phyloP scores from a whole-genome alignment of 2,888 invertebrate genomes.

The Adelphocoris suturalis region DNA sequence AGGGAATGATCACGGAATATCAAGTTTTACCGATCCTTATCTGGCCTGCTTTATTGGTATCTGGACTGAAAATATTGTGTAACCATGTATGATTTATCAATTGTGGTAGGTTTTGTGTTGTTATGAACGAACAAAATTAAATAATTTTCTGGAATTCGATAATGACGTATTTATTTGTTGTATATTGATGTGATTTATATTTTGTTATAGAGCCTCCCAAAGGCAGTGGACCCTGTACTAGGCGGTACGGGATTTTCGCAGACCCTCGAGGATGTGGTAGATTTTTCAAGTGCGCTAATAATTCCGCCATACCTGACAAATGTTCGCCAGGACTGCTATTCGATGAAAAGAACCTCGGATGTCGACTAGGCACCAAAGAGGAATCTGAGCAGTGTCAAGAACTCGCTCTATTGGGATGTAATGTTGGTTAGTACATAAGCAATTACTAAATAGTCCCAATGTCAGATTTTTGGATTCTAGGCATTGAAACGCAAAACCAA shows the following conservation, averaged over 20 bases:
- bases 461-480: too few relatives aligned
- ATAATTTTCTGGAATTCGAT: too few relatives aligned
- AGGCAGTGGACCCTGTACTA: slow-evolving; percentile 72
- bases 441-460: not conserved
- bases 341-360: slow-evolving; percentile 75
- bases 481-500: too few relatives aligned
- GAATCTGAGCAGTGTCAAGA: slow-evolving; percentile 74
- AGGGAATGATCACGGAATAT: too few relatives aligned
- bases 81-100: too few relatives aligned
- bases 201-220: slow-evolving; percentile 73
- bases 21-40: too few relatives aligned
- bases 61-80: too few relatives aligned
- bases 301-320: slow-evolving; percentile 74
- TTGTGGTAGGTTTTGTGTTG: too few relatives aligned
- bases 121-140: too few relatives aligned
- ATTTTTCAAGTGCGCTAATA: slow-evolving; percentile 76
- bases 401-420: slow-evolving; percentile 71
- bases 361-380: slow-evolving; percentile 74
- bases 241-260: slow-evolving; percentile 73
- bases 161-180: too few relatives aligned
- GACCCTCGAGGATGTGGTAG: slow-evolving; percentile 75
- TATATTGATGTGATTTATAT: not conserved
- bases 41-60: too few relatives aligned
- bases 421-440: slow-evolving; percentile 62
- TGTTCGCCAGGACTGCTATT: slow-evolving; percentile 75